These are phyloP conservation scores for Caenorhabditis auriculariae DNA, from an alignment of 2,888 invertebrate genomes.

Conservation along the genomic window DNA sequence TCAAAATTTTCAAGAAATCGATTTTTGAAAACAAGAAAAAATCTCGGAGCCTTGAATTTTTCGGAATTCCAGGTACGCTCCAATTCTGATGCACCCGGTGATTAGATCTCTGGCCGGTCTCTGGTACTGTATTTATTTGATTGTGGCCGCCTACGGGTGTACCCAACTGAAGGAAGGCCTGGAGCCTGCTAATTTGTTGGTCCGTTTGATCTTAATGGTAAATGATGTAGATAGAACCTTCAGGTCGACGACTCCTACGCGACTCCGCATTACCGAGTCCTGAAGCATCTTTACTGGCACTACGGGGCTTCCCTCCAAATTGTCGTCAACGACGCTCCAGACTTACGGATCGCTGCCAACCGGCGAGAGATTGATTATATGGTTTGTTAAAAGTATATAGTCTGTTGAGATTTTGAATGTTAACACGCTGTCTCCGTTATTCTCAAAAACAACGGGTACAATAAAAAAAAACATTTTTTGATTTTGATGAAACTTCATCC, in stretches of 20 bases:
- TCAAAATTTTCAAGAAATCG: no score
- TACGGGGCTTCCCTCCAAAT: constrained; percentile 50
- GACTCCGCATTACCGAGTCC: constrained; percentile 45
- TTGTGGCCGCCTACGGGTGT: constrained; percentile 49
- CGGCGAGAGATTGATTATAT: constrained; percentile 34
- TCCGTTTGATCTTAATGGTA: neutral
- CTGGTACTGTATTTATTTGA: constrained; percentile 52
- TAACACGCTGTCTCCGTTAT: no score
- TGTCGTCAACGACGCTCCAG: constrained; percentile 51
- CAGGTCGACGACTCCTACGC: constrained; percentile 53
- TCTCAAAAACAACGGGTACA: neutral
- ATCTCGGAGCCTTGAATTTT: no score
- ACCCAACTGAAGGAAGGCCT: constrained; percentile 49
- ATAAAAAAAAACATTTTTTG: neutral
- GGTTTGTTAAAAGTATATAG: constrained; percentile 11
- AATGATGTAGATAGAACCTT: neutral
- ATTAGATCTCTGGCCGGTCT: constrained; percentile 42
- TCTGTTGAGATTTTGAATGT: constrained; percentile 1
- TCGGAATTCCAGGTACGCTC: constrained; percentile 48
- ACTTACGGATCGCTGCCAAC: constrained; percentile 39
- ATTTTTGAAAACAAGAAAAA: no score
- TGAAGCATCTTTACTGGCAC: constrained; percentile 50
- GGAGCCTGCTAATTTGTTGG: constrained; percentile 48
- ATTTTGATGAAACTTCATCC: no score
- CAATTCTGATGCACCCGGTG: constrained; percentile 53